Percentiles rank a stretch among this genome's conserved stretches.
These are phyloP conservation scores for Acronicta psi DNA, from an alignment of 2,888 invertebrate species.

Conservation along the genomic window DNA sequence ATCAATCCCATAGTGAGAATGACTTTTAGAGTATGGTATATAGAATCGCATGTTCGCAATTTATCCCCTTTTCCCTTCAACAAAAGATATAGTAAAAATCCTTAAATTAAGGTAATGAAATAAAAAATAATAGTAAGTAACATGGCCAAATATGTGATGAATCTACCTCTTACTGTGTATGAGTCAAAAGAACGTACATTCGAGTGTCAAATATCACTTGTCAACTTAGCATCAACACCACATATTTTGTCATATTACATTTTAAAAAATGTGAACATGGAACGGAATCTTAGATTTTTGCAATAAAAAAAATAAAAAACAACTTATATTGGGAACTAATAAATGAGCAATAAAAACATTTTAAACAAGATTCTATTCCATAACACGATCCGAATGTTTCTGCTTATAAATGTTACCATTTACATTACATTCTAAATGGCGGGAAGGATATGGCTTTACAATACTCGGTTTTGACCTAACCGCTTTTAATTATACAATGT, in stretches of 20 bases:
- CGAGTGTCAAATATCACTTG: conserved; percentile 9
- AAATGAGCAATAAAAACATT: conserved; percentile 56
- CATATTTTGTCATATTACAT: conserved; percentile 33
- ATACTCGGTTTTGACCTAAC: conserved; percentile 11
- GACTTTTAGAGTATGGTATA: too few species aligned
- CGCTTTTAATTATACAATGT: conserved; percentile 17
- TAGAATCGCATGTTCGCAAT: not conserved
- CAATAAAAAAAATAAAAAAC: conserved; percentile 49
- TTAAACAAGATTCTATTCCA: conserved; percentile 58
- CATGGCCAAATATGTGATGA: conserved; percentile 34
- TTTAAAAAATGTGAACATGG: conserved; percentile 53
- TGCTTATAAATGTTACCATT: conserved; percentile 36
- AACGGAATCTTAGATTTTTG: conserved; percentile 61
- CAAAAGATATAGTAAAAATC: conserved; percentile 29
- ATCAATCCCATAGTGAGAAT: too few species aligned
- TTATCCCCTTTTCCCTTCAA: conserved; percentile 23
- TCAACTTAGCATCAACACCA: conserved; percentile 9
- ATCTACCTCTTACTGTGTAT: conserved; percentile 4
- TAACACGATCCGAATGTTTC: conserved; percentile 35
- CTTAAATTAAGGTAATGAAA: conserved; percentile 43
- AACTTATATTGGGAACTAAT: conserved; percentile 49
- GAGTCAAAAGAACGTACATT: conserved; percentile 14
- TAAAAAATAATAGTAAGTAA: conserved; percentile 23
- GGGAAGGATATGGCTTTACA: conserved; percentile 31
- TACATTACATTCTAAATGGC: conserved; percentile 32